Base-by-base conservation (phyloP, 2,888 invertebrate genomes). In the Agriopis leucophaearia region DNA sequence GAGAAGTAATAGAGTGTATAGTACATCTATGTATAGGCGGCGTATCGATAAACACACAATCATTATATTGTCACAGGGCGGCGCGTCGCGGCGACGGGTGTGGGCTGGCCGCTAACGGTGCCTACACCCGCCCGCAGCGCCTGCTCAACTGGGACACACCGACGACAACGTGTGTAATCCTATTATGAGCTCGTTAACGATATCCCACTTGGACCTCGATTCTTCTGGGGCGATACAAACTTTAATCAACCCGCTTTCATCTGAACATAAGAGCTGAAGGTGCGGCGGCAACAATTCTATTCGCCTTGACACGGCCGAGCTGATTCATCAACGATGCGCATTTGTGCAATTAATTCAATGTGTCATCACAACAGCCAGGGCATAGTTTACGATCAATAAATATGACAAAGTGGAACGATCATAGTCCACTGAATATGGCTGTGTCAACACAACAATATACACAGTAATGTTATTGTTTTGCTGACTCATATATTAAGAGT, bases 161-260 rank as follows among this genome's bases (percentile, higher is more conserved):
- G 81, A 81, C 82, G 85, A 85, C 79, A 81, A 80, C 81, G 86
- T 86, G 86, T 85, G 88, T 92, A 92, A 93, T 93, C 92, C 88
- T 89, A 92, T 92, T 93, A 92, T 84, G 87, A 88, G 84, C 91
- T 92, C 89, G 91, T 92, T 92, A 92, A 87, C 88, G 84, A 87
- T 87, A 92, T 92, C 89, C 88, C 78, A 79, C 81, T 81, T 80
- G 80, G 84, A 85, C 84, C 88, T 81, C 78, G 81, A 85, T 88
- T 82, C 81, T 76, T 79, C 75, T 77, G 77, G 78, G 74, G 73
- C 73, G 68, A 76, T 78, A 75, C 69, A 64, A 74, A 71, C 72
- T 75, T 75, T 71, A 74, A 75, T 74, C 75, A 71, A 74, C 66
- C 58, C 65, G 67, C 68, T 77, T 77, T 77, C 69, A 63, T 69